These are phyloP conservation scores for Metalampra italica DNA, from an alignment of 2,888 invertebrate species.

Conservation along the genomic window DNA sequence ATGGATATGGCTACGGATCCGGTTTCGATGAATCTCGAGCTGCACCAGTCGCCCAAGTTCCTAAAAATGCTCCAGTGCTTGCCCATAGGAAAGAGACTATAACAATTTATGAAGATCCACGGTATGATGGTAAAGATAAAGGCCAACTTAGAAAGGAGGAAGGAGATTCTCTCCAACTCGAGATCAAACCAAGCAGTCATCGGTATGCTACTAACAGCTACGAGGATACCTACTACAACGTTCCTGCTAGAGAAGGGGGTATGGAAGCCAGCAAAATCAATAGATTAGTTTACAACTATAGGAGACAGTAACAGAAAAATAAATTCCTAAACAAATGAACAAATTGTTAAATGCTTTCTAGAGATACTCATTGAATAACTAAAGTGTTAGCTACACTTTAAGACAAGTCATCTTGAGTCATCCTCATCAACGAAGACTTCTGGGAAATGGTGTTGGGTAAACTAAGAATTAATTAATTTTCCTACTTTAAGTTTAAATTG, in stretches of 20 bases:
- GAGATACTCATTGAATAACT: constrained; percentile 40
- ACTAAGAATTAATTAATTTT: constrained; percentile 9
- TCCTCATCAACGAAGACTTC: constrained; percentile 23
- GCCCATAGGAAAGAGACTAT: constrained; percentile 71
- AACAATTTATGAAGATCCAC: constrained; percentile 73
- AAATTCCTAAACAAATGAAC: constrained; percentile 10
- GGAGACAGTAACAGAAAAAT: constrained; percentile 43
- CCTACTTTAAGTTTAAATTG: not conserved
- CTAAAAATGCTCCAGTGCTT: constrained; percentile 50
- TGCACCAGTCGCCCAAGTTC: constrained; percentile 51
- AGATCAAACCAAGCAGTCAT: constrained; percentile 65
- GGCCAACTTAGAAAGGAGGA: constrained; percentile 58
- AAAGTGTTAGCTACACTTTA: constrained; percentile 11
- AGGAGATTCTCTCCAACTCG: constrained; percentile 63
- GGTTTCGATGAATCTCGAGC: constrained; percentile 60
- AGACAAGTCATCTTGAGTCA: constrained; percentile 12
- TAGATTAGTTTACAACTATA: constrained; percentile 71
- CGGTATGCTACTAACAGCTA: constrained; percentile 57
- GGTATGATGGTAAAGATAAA: constrained; percentile 60
- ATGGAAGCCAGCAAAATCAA: constrained; percentile 71
- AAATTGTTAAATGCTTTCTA: constrained; percentile 30
- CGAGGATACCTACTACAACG: constrained; percentile 62
- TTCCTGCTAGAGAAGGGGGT: constrained; percentile 44
- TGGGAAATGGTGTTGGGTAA: constrained; percentile 37
- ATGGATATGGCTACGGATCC: constrained; percentile 62